These are phyloP conservation scores for Climacteris rufus DNA, from an alignment of 2,113 vertebrate genomes.

Conservation along the genomic window DNA sequence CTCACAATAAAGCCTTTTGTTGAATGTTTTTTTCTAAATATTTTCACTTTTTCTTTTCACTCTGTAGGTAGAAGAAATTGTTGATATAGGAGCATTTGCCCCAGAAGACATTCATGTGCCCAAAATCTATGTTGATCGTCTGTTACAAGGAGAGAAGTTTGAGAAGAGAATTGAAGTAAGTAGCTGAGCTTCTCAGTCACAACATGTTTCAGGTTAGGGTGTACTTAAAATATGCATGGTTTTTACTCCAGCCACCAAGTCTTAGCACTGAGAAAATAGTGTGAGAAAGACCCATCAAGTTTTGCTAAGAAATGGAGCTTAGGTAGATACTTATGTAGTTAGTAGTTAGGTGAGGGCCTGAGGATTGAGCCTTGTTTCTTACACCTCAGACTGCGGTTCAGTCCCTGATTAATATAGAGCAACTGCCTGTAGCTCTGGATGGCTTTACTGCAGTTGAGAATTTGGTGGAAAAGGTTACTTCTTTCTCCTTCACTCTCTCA, in stretches of 20 bases:
- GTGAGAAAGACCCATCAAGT: background rate
- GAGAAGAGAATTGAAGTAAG: slow-evolving; percentile 96
- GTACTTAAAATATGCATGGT: background rate
- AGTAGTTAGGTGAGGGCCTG: background rate
- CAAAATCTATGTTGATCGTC: slow-evolving; percentile 92
- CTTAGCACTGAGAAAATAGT: background rate
- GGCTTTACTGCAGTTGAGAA: background rate
- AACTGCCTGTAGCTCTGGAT: background rate
- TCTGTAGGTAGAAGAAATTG: slow-evolving; percentile 94
- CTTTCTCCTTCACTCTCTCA: background rate
- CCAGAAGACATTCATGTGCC: slow-evolving; percentile 95
- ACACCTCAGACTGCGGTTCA: background rate
- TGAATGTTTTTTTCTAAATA: background rate
- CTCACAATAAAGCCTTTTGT: background rate
- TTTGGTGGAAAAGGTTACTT: background rate
- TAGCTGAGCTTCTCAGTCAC: background rate
- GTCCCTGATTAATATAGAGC: background rate
- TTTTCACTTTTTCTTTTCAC: background rate
- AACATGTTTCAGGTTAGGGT: background rate
- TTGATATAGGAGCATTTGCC: slow-evolving; percentile 89
- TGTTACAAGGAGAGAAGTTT: slow-evolving; percentile 84
- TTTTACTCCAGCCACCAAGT: background rate
- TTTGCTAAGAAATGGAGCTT: background rate
- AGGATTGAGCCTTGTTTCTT: background rate
- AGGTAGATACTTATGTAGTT: accelerated